These are phyloP conservation scores for Drosophila lacicola DNA, from an alignment of 2,888 invertebrate species.

Conservation along the genomic window DNA sequence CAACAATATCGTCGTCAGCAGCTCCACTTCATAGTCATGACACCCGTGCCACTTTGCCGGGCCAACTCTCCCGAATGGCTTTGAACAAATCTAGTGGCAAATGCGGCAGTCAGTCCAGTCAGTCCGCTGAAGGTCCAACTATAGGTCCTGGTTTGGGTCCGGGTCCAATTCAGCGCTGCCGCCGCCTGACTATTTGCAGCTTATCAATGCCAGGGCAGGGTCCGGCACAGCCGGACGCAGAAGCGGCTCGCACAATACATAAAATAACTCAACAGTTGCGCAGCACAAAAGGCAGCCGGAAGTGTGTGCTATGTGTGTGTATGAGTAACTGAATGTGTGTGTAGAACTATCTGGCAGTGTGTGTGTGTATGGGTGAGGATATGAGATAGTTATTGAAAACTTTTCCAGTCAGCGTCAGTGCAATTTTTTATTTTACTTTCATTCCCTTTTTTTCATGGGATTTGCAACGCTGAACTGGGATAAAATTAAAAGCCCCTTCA, in stretches of 20 bases:
- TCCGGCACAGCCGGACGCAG: constrained; percentile 20
- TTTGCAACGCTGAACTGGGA: constrained; percentile 26
- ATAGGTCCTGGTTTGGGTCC: neutral
- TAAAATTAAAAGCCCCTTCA: constrained; percentile 45
- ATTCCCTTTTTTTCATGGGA: constrained; percentile 17
- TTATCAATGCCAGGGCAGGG: constrained; percentile 56
- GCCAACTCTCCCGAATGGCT: constrained; percentile 21
- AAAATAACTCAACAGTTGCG: constrained; percentile 68
- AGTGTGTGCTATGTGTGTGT: constrained; percentile 10
- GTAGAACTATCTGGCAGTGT: neutral
- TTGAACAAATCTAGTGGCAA: constrained; percentile 62
- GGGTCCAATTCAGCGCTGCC: constrained; percentile 11
- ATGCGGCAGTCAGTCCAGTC: constrained; percentile 22
- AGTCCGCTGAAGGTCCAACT: neutral
- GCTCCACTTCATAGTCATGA: neutral
- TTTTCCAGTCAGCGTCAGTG: constrained; percentile 23
- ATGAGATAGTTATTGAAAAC: constrained; percentile 60
- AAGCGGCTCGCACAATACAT: constrained; percentile 41
- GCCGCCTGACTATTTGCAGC: constrained; percentile 59
- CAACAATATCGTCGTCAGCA: constrained; percentile 11
- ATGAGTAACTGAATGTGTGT: neutral
- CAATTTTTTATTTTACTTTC: constrained; percentile 24
- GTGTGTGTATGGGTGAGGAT: constrained; percentile 18
- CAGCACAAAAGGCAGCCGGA: constrained; percentile 45
- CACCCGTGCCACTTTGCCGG: constrained; percentile 11